Base-by-base conservation (phyloP, 2,113 vertebrate species). In the Mormoops blainvillei region DNA sequence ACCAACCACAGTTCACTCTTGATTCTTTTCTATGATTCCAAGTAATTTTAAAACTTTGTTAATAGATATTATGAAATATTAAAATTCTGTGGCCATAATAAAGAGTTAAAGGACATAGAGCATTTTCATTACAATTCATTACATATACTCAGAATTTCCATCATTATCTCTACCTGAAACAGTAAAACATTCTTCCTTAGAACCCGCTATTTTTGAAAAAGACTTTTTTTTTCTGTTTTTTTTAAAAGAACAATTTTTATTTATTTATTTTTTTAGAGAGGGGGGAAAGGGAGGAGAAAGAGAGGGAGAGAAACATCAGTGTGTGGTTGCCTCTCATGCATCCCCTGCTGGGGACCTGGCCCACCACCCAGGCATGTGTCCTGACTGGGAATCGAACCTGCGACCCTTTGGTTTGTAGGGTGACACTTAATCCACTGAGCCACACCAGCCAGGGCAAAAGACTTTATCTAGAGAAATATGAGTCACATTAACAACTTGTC, bases 1-100 rank as follows among this genome's bases (percentile, higher is more conserved):
- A 90, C 73, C 48, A 87, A 28, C 61, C 95, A 94, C 65, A 92
- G 50, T 95, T 98, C 93, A 95, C 94, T 97, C 93, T 56, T 78
- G 81, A 86, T 71, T 96, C 74, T 96, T 94, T 97, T 97, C 83
- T 0, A 82, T 97, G 92, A 96, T 88, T 93, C 54, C 33, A 97
- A 88, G 15, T 71, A 93, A 94, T 95, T 97, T 97, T 76, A 97
- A 98, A 96, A 95, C 85, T 82, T 96, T 97, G 96, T 97, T 98
- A 97, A 96, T 95, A 98, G 52, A 95, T 87, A 94, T 92, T 95
- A 94, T 97, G 48, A 98, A 98, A 98, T 97, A 98, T 94, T 98
- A 93, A 97, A 97, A 97, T 91, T 91, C 88, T 84, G 94, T 93
- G 81, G 31, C 91, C 68, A 86, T 52, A 87, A 87, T 4, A 94